Percentiles rank a stretch among this genome's conserved stretches.
phyloP scores from a whole-genome alignment of 2,888 invertebrate genomes.

The Nipponacmea schrenckii region DNA sequence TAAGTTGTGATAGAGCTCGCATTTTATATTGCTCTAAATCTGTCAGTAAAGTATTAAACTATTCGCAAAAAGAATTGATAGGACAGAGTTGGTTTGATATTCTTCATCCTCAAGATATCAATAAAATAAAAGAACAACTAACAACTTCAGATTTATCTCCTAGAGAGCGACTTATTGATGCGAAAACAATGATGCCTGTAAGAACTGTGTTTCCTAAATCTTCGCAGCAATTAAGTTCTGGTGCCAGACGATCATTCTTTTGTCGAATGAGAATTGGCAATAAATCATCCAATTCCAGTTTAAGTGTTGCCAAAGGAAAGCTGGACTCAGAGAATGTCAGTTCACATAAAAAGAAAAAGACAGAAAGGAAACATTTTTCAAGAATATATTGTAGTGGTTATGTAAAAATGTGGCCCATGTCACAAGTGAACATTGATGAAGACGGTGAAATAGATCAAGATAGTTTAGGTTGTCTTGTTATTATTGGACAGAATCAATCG shows the following conservation, averaged over 20 bases:
- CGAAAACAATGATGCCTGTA: constrained; percentile 92
- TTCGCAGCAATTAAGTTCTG: constrained; percentile 84
- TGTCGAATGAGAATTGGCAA: constrained; percentile 87
- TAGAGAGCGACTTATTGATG: constrained; percentile 88
- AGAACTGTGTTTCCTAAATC: constrained; percentile 82
- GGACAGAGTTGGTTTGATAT: constrained; percentile 95
- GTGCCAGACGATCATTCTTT: constrained; percentile 90
- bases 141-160: constrained; percentile 90
- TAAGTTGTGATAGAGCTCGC: constrained; percentile 90
- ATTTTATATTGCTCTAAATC: constrained; percentile 91
- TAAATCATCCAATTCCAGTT: constrained; percentile 51
- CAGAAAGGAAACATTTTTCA: constrained; percentile 79
- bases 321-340: background rate
- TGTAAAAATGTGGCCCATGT: constrained; percentile 89
- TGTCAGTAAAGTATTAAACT: constrained; percentile 83
- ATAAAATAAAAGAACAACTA: constrained; percentile 93
- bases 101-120: constrained; percentile 92
- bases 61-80: constrained; percentile 83
- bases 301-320: background rate
- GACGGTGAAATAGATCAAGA: constrained; percentile 75
- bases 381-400: constrained; percentile 94
- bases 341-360: background rate
- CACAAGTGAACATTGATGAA: constrained; percentile 79
- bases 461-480: constrained; percentile 87
- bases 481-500: constrained; percentile 82